A percentile compares a stretch with the other conserved stretches of the same genome.
Evolutionary conservation across 2,113 vertebrate genomes (phyloP).

Genomic region (Nanorana parkeri): DNA sequence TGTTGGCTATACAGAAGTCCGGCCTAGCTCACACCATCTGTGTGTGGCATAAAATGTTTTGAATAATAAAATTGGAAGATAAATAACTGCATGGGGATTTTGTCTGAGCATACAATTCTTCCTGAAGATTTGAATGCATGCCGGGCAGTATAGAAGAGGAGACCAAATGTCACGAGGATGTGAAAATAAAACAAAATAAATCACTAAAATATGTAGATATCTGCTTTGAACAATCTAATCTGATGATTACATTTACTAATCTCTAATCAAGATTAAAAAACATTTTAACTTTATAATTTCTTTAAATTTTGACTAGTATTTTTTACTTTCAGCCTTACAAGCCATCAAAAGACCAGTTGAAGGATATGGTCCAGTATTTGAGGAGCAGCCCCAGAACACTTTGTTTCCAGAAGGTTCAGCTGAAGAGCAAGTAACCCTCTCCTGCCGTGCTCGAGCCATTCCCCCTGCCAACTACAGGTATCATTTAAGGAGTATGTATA

Average conservation of each 20-base stretch:
- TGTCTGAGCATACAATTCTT: too few relatives aligned
- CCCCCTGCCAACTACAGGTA: conserved; percentile 91
- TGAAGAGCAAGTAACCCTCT: conserved; percentile 87
- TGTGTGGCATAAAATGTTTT: too few relatives aligned
- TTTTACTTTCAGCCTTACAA: conserved; percentile 64
- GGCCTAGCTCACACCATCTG: too few relatives aligned
- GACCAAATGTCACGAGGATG: too few relatives aligned
- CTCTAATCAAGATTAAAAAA: too few relatives aligned
- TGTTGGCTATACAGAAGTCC: too few relatives aligned
- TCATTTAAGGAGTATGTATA: background rate
- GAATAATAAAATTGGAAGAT: too few relatives aligned
- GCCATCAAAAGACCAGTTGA: conserved; percentile 62
- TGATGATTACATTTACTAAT: background rate
- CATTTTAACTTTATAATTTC: background rate
- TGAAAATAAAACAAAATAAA: too few relatives aligned
- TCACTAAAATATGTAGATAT: background rate
- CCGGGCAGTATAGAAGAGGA: too few relatives aligned
- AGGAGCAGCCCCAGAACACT: conserved; percentile 87
- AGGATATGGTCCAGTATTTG: conserved; percentile 90
- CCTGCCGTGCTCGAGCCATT: conserved; percentile 87
- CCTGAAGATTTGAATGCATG: too few relatives aligned
- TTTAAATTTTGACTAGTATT: background rate
- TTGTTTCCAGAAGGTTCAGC: conserved; percentile 90
- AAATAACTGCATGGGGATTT: too few relatives aligned
- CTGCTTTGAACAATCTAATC: background rate